These are phyloP conservation scores for Pararge aegeria DNA, from an alignment of 1,140 invertebrate genomes.

Conservation along the genomic window DNA sequence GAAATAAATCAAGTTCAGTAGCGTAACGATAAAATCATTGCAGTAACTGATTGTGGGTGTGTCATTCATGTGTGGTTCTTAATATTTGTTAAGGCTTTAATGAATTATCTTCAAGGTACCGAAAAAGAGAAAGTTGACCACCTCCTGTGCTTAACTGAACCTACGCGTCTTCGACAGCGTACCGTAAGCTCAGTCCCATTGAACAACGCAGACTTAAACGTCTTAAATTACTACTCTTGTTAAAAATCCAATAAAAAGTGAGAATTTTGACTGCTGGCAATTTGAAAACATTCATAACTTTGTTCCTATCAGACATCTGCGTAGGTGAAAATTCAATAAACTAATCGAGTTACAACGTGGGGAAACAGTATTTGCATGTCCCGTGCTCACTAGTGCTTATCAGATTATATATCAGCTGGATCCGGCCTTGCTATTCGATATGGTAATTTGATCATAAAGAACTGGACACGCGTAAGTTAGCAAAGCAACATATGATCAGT, in stretches of 20 bases:
- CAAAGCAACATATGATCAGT: conserved; percentile 49
- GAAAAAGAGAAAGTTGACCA: conserved; percentile 68
- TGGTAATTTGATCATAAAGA: conserved; percentile 57
- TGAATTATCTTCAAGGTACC: conserved; percentile 38
- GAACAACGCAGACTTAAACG: conserved; percentile 25
- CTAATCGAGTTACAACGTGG: conserved; percentile 38
- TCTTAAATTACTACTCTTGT: neutral
- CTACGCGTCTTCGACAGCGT: conserved; percentile 43
- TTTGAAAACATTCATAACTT: conserved; percentile 33
- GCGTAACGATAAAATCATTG: neutral
- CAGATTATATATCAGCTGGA: conserved; percentile 67
- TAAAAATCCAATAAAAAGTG: conserved; percentile 1
- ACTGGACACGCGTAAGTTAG: conserved; percentile 52
- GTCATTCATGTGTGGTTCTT: neutral
- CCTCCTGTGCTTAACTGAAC: conserved; percentile 52
- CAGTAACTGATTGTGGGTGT: neutral
- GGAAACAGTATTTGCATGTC: conserved; percentile 45
- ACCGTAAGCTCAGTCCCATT: conserved; percentile 32
- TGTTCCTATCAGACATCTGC: conserved; percentile 40
- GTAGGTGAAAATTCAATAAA: conserved; percentile 38
- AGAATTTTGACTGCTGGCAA: neutral
- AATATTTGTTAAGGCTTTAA: neutral
- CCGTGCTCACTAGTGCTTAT: conserved; percentile 64
- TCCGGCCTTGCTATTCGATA: conserved; percentile 67
- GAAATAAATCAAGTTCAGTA: conserved; percentile 1